Conservation (phyloP, 1,140 invertebrate genomes). For the Drosophila subpulchrella region DNA sequence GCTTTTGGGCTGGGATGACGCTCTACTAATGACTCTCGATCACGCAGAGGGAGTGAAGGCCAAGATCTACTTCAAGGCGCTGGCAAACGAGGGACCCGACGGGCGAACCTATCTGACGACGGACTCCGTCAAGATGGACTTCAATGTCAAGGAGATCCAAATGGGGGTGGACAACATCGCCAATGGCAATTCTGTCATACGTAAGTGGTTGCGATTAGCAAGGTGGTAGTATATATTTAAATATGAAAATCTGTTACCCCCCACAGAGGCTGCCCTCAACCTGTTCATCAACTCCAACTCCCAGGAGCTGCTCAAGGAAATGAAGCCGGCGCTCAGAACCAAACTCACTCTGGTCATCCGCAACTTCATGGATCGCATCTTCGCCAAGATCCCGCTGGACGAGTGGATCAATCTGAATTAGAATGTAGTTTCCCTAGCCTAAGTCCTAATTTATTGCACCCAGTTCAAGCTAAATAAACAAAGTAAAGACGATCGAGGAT, state of each 20-base stretch:
- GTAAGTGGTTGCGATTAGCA: slow-evolving; percentile 85
- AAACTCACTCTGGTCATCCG: slow-evolving; percentile 91
- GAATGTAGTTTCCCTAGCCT: slow-evolving; percentile 18
- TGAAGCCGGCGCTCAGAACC: slow-evolving; percentile 92
- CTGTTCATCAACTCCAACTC: slow-evolving; percentile 93
- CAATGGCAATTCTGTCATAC: slow-evolving; percentile 90
- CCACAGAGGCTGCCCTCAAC: slow-evolving; percentile 91
- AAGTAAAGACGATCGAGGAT: slow-evolving; percentile 15
- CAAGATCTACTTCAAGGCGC: slow-evolving; percentile 91
- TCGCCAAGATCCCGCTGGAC: slow-evolving; percentile 91
- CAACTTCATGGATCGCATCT: slow-evolving; percentile 90
- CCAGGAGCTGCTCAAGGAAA: slow-evolving; percentile 92
- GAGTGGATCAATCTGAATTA: slow-evolving; percentile 86
- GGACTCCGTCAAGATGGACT: slow-evolving; percentile 92
- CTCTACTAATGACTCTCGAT: slow-evolving; percentile 7
- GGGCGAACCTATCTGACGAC: slow-evolving; percentile 88
- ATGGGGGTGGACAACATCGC: slow-evolving; percentile 94
- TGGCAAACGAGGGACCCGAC: slow-evolving; percentile 85
- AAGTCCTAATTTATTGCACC: slow-evolving; percentile 75
- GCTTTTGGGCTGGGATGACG: background rate
- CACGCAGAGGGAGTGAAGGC: slow-evolving; percentile 90
- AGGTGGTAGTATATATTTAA: background rate
- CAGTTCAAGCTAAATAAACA: slow-evolving; percentile 53
- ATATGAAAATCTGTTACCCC: background rate
- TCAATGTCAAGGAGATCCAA: slow-evolving; percentile 90